A percentile compares a stretch with the other conserved stretches of the same genome.
These are phyloP conservation scores for Callyntrura sp. DNA, from an alignment of 2,888 invertebrate genomes.

Conservation along the genomic window DNA sequence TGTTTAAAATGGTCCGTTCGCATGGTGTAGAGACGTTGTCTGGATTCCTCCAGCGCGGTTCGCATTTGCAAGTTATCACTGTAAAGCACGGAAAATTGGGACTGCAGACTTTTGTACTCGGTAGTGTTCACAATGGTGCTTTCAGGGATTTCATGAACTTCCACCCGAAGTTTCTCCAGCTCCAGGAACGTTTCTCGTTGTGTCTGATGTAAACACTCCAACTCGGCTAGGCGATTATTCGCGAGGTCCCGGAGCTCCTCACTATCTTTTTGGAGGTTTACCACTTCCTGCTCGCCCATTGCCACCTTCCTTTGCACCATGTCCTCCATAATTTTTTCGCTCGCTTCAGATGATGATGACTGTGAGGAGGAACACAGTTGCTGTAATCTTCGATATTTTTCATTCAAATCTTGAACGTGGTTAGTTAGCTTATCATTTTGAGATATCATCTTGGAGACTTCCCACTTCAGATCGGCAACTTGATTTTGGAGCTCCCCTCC, in stretches of 20 bases:
- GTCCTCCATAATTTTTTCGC: conserved; percentile 84
- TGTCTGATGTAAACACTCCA: conserved; percentile 96
- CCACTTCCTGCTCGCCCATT: conserved; percentile 87
- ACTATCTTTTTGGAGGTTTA: conserved; percentile 95
- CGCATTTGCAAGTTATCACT: conserved; percentile 99
- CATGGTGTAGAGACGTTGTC: conserved; percentile 94
- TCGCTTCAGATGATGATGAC: not conserved
- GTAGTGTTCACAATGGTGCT: conserved; percentile 98
- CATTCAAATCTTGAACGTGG: conserved; percentile 83
- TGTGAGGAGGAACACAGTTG: conserved; percentile 92
- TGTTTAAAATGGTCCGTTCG: conserved; percentile 97
- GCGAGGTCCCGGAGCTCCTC: conserved; percentile 97
- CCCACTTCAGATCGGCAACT: conserved; percentile 98
- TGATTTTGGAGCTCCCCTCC: conserved; percentile 98
- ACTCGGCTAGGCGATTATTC: conserved; percentile 95
- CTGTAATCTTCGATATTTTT: conserved; percentile 83
- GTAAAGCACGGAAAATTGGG: conserved; percentile 98
- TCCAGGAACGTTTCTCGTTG: conserved; percentile 97
- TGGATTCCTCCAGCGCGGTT: conserved; percentile 96
- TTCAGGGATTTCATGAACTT: conserved; percentile 97
- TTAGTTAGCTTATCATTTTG: conserved; percentile 81
- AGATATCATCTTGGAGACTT: conserved; percentile 91
- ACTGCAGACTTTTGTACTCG: conserved; percentile 98
- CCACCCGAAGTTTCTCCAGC: conserved; percentile 97
- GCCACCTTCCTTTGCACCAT: conserved; percentile 84